Evolutionary conservation across 1,140 invertebrate genomes (phyloP), one percentile per base, ranked within the genome.

Genomic region (Periplaneta americana): DNA sequence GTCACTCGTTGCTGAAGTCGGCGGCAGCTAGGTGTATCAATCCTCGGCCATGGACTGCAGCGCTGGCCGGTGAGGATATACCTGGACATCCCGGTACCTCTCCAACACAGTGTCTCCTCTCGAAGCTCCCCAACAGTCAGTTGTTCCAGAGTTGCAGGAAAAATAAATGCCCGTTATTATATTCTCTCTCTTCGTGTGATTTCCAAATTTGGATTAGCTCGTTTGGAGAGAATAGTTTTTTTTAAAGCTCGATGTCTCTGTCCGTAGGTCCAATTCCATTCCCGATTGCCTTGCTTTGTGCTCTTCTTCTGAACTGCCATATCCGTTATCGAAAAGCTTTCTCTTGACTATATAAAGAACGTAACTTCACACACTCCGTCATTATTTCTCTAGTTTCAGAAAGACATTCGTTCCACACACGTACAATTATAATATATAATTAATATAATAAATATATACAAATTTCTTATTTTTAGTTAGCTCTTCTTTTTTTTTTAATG

Each of bases 391-490:
- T 28, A 28, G 28, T 28, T 66, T 66, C 48, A 66, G 48, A 66
- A 66, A 66, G 48, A 66, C n/a, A 28, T 66, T 28, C 1, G 22
- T 66, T 28, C 13, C 48, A 66, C 48, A 66, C 48, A 28, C 48
- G 48, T 66, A 66, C 48, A 66, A 66, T 28, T 4, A 48, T 48
- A 48, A 48, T 48, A 48, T n/a, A n/a, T n/a, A n/a, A 1, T 15
- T 66, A 66, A 66, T 66, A 66, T 66, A 78, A 36, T 78, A 78
- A 78, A 36, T 78, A 78, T 78, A 36, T 78, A 78, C 76, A 78
- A 78, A 31, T 34, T 34, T 37, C 13, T 36, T n/a, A 75, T 57
- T 75, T 78, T 34, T 39, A 78, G 31, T 78, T 22, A 36, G 13
- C 28, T 36, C 76, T 34, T 75, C 32, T 75, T 75, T 28, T 33